phyloP scores from a whole-genome alignment of 2,888 invertebrate genomes.

The Chironomus tentans region DNA sequence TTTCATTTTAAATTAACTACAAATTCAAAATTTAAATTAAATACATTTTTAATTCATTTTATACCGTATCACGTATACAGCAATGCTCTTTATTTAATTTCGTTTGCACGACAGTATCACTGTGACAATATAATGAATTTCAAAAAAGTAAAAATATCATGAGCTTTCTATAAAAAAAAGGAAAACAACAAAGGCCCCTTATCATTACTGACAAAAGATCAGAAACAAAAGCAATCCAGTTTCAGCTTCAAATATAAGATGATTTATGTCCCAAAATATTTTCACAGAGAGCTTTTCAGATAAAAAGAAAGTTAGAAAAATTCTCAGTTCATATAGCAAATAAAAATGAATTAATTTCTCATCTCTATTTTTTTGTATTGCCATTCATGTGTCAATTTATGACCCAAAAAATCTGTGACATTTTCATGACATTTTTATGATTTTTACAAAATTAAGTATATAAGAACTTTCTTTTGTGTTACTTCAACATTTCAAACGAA shows the following conservation, averaged over 20 bases:
- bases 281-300: too few species aligned
- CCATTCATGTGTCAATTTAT: slow-evolving; percentile 8
- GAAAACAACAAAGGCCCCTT: not conserved
- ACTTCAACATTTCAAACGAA: not conserved
- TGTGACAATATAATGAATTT: not conserved
- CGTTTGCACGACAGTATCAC: too few species aligned
- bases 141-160: not conserved
- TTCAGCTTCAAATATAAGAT: not conserved
- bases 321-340: not conserved
- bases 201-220: not conserved
- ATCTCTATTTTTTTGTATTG: not conserved
- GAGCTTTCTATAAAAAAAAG: not conserved
- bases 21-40: not conserved
- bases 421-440: not conserved
- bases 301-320: too few species aligned
- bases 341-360: not conserved
- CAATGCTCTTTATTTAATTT: too few species aligned
- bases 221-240: not conserved
- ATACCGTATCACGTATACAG: too few species aligned
- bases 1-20: not conserved
- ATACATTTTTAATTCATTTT: not conserved
- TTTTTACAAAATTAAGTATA: not conserved
- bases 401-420: not conserved
- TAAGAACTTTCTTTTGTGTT: not conserved
- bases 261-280: not conserved